Percentiles rank a stretch among this genome's conserved stretches.
Conservation (phyloP, 1,140 invertebrate species). For the Drosophila simulans region DNA sequence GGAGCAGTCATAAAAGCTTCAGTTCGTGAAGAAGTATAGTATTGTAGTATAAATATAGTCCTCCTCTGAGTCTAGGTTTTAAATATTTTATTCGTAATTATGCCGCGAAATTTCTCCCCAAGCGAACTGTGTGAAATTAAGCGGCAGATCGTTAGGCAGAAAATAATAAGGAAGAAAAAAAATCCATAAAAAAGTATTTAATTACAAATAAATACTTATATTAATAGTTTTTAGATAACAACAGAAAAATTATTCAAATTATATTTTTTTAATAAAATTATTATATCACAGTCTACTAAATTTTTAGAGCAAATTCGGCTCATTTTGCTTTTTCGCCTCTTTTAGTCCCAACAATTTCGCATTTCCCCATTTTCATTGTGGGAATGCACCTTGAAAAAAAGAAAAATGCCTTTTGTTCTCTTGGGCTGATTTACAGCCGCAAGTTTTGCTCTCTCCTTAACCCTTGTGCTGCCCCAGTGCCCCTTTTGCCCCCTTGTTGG, state of each 20-base stretch:
- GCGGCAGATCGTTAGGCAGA: conserved; percentile 29
- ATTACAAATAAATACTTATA: too few species aligned
- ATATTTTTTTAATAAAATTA: neutral
- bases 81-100: conserved; percentile 81
- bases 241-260: too few species aligned
- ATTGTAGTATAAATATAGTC: neutral
- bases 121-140: conserved; percentile 32
- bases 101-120: conserved; percentile 67
- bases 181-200: neutral
- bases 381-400: conserved; percentile 9
- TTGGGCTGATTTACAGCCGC: conserved; percentile 65
- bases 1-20: conserved; percentile 47
- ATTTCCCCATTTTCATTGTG: conserved; percentile 12
- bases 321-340: neutral
- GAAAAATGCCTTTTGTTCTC: conserved; percentile 51
- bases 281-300: too few species aligned
- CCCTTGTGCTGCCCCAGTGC: conserved; percentile 1
- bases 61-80: conserved; percentile 23
- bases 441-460: conserved; percentile 36
- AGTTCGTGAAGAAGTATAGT: neutral
- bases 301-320: too few species aligned
- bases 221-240: too few species aligned
- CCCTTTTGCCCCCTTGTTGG: conserved; percentile 13
- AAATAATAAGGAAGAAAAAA: neutral
- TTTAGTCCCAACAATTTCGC: neutral